Percentiles rank a stretch among this genome's conserved stretches.
phyloP scores from a whole-genome alignment of 1,140 invertebrate species.

The Drosophila melanica region DNA sequence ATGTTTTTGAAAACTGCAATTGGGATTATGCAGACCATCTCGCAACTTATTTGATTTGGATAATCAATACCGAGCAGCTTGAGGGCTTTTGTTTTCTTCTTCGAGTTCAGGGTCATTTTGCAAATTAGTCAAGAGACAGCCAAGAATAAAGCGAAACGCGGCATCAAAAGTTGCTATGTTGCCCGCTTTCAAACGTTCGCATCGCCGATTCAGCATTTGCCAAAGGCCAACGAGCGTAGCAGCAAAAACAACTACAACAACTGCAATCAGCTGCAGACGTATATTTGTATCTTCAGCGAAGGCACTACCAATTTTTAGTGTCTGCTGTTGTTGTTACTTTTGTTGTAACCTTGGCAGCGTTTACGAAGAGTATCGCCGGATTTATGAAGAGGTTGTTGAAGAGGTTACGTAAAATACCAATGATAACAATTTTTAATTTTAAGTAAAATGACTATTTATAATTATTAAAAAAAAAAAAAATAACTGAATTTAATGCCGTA shows the following conservation, averaged over 20 bases:
- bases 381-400: neutral
- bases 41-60: neutral
- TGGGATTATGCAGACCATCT: neutral
- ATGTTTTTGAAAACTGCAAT: neutral
- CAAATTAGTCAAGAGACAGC: conserved; percentile 2
- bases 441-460: too few species aligned
- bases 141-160: neutral
- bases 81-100: neutral
- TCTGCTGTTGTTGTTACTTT: conserved; percentile 1
- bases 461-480: too few species aligned
- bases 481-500: too few species aligned
- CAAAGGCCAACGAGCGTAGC: neutral
- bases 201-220: conserved; percentile 2
- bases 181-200: neutral
- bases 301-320: neutral
- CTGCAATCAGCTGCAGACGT: conserved; percentile 11
- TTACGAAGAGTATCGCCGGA: neutral
- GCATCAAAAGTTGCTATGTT: conserved; percentile 4
- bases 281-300: conserved; percentile 3
- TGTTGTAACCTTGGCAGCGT: conserved; percentile 4
- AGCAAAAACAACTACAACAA: neutral
- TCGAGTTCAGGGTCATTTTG: conserved; percentile 1
- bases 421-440: too few species aligned
- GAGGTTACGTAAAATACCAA: too few species aligned
- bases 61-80: neutral